Evolutionary conservation across 2,797 vertebrate species (phyloP).

Genomic region (Phalloptychus januarius): DNA sequence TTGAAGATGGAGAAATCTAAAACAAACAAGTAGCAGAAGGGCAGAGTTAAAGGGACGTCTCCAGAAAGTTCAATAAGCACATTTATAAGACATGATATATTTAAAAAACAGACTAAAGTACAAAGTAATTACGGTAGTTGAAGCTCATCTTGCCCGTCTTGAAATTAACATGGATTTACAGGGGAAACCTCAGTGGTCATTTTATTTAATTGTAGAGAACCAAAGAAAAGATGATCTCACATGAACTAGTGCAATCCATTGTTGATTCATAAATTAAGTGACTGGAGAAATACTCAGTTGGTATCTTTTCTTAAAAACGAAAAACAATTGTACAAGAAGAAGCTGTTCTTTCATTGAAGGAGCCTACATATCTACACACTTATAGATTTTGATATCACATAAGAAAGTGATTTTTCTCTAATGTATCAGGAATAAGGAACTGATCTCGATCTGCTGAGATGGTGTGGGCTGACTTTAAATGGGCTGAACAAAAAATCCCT

Average conservation of each 20-base stretch:
- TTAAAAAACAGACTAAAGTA: background rate
- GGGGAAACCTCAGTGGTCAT: background rate
- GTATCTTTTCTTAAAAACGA: background rate
- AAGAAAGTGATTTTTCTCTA: background rate
- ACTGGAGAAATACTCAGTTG: background rate
- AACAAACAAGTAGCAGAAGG: conserved; percentile 17
- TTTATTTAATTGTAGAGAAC: background rate
- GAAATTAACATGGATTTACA: background rate
- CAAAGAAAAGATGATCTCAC: background rate
- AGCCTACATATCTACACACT: background rate
- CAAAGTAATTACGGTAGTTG: background rate
- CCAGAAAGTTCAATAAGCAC: background rate
- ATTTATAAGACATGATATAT: background rate
- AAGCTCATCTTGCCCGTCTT: background rate
- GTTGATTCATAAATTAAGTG: background rate
- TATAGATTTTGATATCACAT: too few relatives aligned
- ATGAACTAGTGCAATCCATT: background rate
- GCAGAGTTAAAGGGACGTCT: background rate
- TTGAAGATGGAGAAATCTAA: conserved; percentile 87
- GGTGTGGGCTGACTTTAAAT: background rate
- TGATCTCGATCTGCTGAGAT: background rate
- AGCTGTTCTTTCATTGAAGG: background rate
- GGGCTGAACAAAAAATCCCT: background rate
- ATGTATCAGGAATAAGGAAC: background rate
- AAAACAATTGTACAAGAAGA: background rate